phyloP scores from a whole-genome alignment of 2,797 vertebrate species.

The Coracias cyanogaster region DNA sequence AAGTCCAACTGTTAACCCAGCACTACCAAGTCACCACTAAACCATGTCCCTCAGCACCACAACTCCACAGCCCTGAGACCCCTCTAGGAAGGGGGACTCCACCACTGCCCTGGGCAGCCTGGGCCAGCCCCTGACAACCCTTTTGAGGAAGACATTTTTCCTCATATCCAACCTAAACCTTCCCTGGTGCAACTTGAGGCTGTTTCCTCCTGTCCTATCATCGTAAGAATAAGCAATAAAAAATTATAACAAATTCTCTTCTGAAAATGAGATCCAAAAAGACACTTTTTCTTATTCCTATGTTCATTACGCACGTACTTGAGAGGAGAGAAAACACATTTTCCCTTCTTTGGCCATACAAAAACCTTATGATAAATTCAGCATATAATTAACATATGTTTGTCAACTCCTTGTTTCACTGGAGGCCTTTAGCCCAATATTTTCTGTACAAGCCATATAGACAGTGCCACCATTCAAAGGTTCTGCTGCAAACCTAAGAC shows the following conservation, averaged over 20 bases:
- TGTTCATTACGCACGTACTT: background rate
- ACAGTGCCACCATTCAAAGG: background rate
- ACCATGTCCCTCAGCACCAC: background rate
- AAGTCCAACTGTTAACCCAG: background rate
- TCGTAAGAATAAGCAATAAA: background rate
- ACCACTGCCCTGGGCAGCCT: no score
- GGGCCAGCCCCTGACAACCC: no score
- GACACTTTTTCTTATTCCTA: background rate
- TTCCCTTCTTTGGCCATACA: background rate
- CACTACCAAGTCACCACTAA: background rate
- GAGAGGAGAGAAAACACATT: background rate
- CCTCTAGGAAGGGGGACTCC: no score
- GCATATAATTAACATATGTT: background rate
- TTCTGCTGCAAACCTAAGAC: background rate
- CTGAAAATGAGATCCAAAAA: background rate
- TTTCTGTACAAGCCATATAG: background rate
- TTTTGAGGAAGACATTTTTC: no score
- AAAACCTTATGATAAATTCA: background rate
- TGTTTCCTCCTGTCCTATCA: no score
- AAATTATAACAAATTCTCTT: background rate
- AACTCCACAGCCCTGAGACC: no score
- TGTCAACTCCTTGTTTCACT: background rate
- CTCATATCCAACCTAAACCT: no score
- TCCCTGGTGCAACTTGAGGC: no score
- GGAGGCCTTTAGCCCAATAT: background rate